Conservation (phyloP, 1,140 invertebrate genomes). For the Drosophila melanica region DNA sequence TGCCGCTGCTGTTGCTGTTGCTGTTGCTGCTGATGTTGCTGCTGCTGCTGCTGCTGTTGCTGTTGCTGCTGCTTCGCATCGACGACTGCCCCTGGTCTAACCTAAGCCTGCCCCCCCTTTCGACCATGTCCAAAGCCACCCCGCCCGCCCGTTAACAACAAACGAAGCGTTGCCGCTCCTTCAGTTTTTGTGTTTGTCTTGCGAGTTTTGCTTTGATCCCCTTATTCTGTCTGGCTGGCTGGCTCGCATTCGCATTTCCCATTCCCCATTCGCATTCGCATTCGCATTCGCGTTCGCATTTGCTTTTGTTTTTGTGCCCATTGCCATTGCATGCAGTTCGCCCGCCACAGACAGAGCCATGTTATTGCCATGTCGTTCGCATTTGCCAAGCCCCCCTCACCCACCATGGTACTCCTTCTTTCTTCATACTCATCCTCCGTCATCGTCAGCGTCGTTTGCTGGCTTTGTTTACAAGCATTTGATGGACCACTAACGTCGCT, state of each 20-base stretch:
- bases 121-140: too few species aligned
- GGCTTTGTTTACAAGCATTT: constrained; percentile 81
- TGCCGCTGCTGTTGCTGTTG: neutral
- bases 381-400: too few species aligned
- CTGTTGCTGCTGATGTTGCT: too few species aligned
- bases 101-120: constrained; percentile 13
- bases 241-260: constrained; percentile 8
- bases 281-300: constrained; percentile 19
- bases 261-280: constrained; percentile 5
- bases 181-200: constrained; percentile 49
- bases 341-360: constrained; percentile 52
- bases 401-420: neutral
- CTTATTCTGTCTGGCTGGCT: constrained; percentile 72
- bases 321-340: constrained; percentile 75
- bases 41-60: too few species aligned
- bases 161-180: constrained; percentile 36
- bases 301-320: constrained; percentile 71
- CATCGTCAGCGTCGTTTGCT: constrained; percentile 53
- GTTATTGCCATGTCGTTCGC: constrained; percentile 44
- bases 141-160: constrained; percentile 2
- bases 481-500: constrained; percentile 76
- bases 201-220: constrained; percentile 75
- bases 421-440: constrained; percentile 30
- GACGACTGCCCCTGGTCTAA: constrained; percentile 21
- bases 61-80: constrained; percentile 28